These are phyloP conservation scores for Salvelinus sp. DNA, from an alignment of 2,113 vertebrate genomes.

Conservation along the genomic window DNA sequence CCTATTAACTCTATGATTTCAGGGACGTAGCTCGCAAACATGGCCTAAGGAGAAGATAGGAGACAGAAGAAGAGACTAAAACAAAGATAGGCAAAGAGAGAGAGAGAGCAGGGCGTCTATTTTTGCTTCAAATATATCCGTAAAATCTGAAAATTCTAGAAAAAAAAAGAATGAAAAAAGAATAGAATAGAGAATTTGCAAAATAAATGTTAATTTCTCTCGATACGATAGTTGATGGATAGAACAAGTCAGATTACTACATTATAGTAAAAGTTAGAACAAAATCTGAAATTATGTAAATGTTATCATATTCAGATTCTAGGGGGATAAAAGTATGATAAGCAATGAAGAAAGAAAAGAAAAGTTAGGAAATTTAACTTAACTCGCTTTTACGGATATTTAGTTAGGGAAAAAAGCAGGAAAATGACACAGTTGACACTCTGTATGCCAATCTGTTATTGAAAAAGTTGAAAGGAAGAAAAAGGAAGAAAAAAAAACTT, in stretches of 20 bases:
- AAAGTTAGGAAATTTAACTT: neutral
- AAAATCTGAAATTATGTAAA: slow-evolving; percentile 8
- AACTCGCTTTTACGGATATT: slow-evolving; percentile 55
- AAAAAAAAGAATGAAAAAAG: neutral
- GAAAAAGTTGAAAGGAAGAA: slow-evolving; percentile 57
- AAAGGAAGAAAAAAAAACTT: slow-evolving; percentile 73
- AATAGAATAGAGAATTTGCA: neutral
- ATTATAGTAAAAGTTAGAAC: slow-evolving; percentile 32
- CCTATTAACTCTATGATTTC: slow-evolving; percentile 99
- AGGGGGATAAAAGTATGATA: slow-evolving; percentile 45
- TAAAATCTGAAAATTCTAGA: slow-evolving; percentile 66
- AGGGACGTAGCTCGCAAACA: slow-evolving; percentile 99
- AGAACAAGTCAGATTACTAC: no score
- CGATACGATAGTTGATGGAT: no score
- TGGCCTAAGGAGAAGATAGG: slow-evolving; percentile 99
- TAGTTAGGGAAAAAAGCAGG: slow-evolving; percentile 43
- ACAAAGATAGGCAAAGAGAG: slow-evolving; percentile 79
- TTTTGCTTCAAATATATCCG: slow-evolving; percentile 68
- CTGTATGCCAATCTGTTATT: slow-evolving; percentile 51
- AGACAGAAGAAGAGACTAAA: slow-evolving; percentile 99
- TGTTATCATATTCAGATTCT: slow-evolving; percentile 23
- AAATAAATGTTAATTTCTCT: neutral
- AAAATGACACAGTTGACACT: slow-evolving; percentile 57
- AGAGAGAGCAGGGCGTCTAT: slow-evolving; percentile 68
- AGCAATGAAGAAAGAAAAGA: neutral